phyloP scores from a whole-genome alignment of 2,113 vertebrate species.

The Amphilophus citrinellus region DNA sequence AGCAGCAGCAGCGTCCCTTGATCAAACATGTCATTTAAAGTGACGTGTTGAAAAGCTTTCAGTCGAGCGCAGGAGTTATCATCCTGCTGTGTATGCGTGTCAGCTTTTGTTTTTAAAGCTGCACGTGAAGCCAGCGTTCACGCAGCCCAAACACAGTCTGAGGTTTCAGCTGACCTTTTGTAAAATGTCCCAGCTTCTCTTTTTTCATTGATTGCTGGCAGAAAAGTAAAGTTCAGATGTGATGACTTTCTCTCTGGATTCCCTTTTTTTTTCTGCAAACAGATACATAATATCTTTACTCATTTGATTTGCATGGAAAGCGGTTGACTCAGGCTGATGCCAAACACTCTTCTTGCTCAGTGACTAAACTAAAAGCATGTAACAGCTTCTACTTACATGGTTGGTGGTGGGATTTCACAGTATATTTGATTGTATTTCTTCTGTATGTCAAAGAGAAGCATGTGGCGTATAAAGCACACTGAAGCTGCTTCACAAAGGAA shows the following conservation, averaged over 20 bases:
- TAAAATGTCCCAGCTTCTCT: background rate
- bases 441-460: background rate
- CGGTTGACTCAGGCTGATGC: background rate
- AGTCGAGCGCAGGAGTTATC: background rate
- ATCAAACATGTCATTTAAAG: background rate
- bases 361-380: accelerated
- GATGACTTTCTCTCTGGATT: background rate
- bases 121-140: background rate
- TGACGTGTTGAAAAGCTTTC: background rate
- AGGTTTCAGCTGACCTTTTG: slow-evolving; percentile 6
- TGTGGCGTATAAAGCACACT: background rate
- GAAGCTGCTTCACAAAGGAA: background rate
- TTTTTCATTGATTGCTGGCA: background rate
- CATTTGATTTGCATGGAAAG: background rate
- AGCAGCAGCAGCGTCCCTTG: background rate
- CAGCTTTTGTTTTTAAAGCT: background rate
- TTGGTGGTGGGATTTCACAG: background rate
- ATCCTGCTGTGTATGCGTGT: background rate
- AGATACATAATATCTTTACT: background rate
- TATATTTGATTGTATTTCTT: background rate
- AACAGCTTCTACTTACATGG: background rate
- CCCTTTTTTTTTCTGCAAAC: background rate
- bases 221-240: slow-evolving; percentile 25
- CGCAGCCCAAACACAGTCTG: background rate
- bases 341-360: background rate